Evolutionary conservation across 2,113 vertebrate species (phyloP).

Genomic region (Eulemur macaco): DNA sequence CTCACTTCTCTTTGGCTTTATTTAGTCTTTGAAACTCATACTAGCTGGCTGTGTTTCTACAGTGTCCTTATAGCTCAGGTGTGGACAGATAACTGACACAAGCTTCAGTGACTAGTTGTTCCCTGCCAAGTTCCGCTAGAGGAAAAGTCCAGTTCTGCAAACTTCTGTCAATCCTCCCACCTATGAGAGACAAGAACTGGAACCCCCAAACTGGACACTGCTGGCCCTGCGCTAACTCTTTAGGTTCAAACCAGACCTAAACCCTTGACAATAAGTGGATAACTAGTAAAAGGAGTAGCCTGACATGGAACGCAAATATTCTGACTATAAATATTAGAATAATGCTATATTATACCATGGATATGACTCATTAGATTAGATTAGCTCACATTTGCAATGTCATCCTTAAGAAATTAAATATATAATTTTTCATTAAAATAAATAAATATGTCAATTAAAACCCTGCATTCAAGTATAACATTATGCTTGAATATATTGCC

Average conservation of each 20-base stretch:
- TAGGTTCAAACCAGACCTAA: not conserved
- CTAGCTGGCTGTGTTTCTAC: not conserved
- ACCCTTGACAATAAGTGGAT: not conserved
- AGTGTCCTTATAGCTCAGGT: not conserved
- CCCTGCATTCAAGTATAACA: not conserved
- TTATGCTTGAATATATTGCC: not conserved
- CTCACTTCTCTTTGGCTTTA: not conserved
- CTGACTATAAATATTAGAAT: not conserved
- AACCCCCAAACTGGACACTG: not conserved
- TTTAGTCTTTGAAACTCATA: not conserved
- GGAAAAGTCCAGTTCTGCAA: not conserved
- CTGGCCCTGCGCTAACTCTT: not conserved
- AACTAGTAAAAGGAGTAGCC: not conserved
- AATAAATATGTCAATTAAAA: not conserved
- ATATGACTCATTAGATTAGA: not conserved
- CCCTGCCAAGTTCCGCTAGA: not conserved
- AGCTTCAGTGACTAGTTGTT: not conserved
- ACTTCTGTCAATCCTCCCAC: not conserved
- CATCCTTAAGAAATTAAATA: not conserved
- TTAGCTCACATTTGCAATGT: not conserved
- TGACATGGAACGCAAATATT: not conserved
- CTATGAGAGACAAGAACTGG: not conserved
- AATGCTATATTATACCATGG: not conserved
- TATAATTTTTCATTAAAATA: not conserved
- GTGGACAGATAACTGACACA: not conserved